Base-by-base conservation (phyloP, 2,888 invertebrate species). In the Lomographa bimaculata region DNA sequence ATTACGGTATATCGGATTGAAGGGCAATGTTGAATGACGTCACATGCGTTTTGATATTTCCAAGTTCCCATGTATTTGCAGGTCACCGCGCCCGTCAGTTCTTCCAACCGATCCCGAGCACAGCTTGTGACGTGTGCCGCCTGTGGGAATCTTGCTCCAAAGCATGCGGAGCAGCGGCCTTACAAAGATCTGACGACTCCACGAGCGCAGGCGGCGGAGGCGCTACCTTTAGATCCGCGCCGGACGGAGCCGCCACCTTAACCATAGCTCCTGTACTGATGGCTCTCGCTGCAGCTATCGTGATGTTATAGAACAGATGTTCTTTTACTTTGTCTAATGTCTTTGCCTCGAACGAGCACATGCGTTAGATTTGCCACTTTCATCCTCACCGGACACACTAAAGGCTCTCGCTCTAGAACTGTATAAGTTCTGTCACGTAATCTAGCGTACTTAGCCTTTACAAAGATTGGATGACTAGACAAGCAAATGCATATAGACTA, bases 111-210 rank as follows among this genome's bases (percentile, higher is more conserved):
- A 90, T 91, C 27, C 81, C 89, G 44, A 91, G 94, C 17, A 93
- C 93, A 1, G 86, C 95, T 7, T 97, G 96, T 74, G 96, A 96
- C 81, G 94, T 96, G 64, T 97, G 97, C 68, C 94, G 96, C 58
- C 68, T 64, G 52, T 87, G 87, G 86, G 58, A 55, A 52, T 79
- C 87, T 18, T 89, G 87, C 57, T 70, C 70, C 7, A 71, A 73
- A 46, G 84, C 83, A 2, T 89, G 87, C 56, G 87, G 87, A 23
- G 46, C 77, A 1, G 52, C 72, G 5, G 66, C 69, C 4, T 55
- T 66, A 23, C 85, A 71, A 26, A 72, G 64, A 2, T 23, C 57
- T 5, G 60, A 24, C 27, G 27, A 32, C 1, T 18, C 37, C 4
- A n/a, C 9, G 23, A 29, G 32, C 26, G 34, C 47, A 20, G 26